Base-by-base conservation (phyloP, 64 coral and sea anemone genomes). In the Montipora capricornis region DNA sequence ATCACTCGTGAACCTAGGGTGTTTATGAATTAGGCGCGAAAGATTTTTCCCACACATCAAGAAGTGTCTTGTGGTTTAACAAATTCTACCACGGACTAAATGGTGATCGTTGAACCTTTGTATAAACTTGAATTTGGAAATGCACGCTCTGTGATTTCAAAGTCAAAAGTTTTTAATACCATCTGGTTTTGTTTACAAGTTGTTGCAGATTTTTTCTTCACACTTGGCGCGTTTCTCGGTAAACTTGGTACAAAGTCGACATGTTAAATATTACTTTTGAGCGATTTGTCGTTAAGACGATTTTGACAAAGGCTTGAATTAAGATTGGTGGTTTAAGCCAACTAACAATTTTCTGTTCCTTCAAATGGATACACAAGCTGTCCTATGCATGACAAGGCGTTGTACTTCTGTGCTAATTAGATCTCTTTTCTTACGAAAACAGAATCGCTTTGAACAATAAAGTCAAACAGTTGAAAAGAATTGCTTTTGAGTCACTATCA, bases 341-440 rank as follows among this genome's bases (percentile, higher is more conserved):
- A 68, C 61, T 16, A 24, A 84, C 68, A 84, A 37, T 84, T 84
- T 84, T 86, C 82, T 86, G 46, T 70, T 71, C 49, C 9, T 19
- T 86, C 64, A 86, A 67, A 86, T 49, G 66, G 62, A 73, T 73
- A 22, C 44, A 86, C 62, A 86, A 86, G 46, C 46, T 86, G 82
- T 71, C 82, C 66, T 86, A 86, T 37, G 37, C 37, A 37, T 86
- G 66, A 71, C 82, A 86, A 70, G 82, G 5, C 16, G n/a, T 66
- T 66, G 12, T 86, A 47, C 64, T 16, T 44, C 61, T 13, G 61
- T 73, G 62, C 82, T 86, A 86, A 86, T 86, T 86, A 86, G 71
- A 86, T 86, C 82, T 86, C 68, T 86, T 68, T 86, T 86, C 68
- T 86, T 86, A 68, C 64, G 64, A 86, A 71, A 86, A 86, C 82